A percentile compares a stretch with the other conserved stretches of the same genome.
Conservation (phyloP, 2,113 vertebrate genomes). For the human region DNA sequence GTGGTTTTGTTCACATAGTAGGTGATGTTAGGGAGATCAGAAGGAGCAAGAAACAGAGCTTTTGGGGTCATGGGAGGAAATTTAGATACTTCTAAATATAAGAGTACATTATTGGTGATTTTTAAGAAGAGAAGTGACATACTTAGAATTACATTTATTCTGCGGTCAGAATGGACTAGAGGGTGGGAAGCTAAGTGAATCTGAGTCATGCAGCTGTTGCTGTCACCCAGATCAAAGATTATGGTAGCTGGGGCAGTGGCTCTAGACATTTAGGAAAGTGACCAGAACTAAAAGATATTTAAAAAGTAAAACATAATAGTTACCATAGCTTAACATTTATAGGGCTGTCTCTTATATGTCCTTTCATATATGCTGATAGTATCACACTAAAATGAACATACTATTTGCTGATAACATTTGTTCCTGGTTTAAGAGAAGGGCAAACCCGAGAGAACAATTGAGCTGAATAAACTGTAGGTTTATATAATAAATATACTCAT, state of each 20-base stretch:
- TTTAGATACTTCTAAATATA: slow-evolving; percentile 11
- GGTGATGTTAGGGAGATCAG: not conserved
- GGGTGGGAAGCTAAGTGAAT: not conserved
- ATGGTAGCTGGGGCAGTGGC: not conserved
- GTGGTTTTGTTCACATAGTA: not conserved
- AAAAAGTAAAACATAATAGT: not conserved
- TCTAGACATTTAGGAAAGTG: not conserved
- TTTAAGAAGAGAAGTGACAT: not conserved
- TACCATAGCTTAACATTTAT: not conserved
- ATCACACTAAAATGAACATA: not conserved
- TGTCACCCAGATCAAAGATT: not conserved
- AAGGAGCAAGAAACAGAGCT: not conserved
- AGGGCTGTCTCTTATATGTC: not conserved
- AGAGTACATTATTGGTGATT: not conserved
- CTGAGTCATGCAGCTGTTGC: not conserved
- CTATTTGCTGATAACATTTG: not conserved
- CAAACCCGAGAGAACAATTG: not conserved
- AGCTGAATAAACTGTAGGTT: not conserved
- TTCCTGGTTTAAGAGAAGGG: not conserved
- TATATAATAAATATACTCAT: not conserved
- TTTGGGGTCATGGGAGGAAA: not conserved
- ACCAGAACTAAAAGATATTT: not conserved
- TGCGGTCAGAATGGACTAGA: not conserved
- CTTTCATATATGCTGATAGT: not conserved
- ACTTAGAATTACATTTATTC: not conserved